Percentiles rank a stretch among this genome's conserved stretches.
phyloP scores from a whole-genome alignment of 2,113 vertebrate species.

The Chamaetylas fuelleborni region DNA sequence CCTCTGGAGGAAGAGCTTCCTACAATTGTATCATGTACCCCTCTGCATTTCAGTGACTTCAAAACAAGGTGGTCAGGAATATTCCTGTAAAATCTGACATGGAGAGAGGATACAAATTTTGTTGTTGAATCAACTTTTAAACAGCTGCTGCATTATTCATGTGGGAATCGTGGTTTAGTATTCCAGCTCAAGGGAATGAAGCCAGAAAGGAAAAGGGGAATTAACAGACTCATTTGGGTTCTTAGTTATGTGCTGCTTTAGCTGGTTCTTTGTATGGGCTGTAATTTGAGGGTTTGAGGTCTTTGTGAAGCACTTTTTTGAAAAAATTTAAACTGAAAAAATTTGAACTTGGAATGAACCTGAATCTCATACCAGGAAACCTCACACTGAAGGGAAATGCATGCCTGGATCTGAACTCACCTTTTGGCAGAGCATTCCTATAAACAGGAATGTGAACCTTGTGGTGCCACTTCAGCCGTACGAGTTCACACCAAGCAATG shows the following conservation, averaged over 20 bases:
- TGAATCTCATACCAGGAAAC: background rate
- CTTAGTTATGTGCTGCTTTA: conserved; percentile 13
- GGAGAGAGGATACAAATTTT: background rate
- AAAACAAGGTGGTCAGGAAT: conserved; percentile 15
- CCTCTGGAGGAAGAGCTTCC: conserved; percentile 23
- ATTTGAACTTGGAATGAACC: conserved; percentile 1
- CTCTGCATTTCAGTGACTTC: conserved; percentile 14
- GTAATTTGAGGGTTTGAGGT: conserved; percentile 43
- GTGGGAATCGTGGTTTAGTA: background rate
- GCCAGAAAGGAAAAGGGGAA: background rate
- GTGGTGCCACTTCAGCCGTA: background rate
- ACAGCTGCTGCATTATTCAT: conserved; percentile 22
- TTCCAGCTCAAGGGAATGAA: conserved; percentile 1
- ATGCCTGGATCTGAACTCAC: background rate
- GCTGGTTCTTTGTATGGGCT: background rate
- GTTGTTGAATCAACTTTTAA: background rate
- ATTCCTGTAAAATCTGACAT: background rate
- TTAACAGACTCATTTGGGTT: background rate
- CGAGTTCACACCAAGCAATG: background rate
- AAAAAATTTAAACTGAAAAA: background rate
- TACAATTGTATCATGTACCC: background rate
- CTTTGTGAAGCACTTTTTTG: background rate
- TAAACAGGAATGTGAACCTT: background rate
- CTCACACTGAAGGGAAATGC: background rate
- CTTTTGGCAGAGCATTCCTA: background rate